Percentiles rank a stretch among this genome's conserved stretches.
These are phyloP conservation scores for Kryphioiulus occultus DNA, from an alignment of 2,888 invertebrate species.

Conservation along the genomic window DNA sequence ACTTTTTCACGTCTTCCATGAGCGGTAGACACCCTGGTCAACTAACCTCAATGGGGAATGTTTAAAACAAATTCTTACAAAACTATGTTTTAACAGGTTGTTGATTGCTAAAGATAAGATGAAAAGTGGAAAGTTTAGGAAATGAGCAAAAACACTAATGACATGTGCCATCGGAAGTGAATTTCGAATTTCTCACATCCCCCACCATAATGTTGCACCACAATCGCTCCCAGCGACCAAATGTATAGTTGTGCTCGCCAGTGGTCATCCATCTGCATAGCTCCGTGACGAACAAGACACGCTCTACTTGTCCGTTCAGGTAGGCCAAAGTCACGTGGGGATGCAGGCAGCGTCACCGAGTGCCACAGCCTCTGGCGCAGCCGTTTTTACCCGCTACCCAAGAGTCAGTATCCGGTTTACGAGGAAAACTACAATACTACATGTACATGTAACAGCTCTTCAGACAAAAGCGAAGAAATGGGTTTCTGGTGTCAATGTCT, in stretches of 20 bases:
- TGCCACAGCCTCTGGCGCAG: neutral
- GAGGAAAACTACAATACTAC: too few species aligned
- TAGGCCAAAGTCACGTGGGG: neutral
- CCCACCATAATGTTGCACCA: too few species aligned
- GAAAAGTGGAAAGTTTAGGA: too few species aligned
- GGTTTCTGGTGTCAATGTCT: conserved; percentile 23
- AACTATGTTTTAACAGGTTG: too few species aligned
- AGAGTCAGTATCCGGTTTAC: neutral
- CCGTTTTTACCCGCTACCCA: neutral
- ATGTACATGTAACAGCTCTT: neutral
- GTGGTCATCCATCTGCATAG: neutral
- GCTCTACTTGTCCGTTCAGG: neutral
- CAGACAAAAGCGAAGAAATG: neutral
- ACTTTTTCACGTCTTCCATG: too few species aligned
- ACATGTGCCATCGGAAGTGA: neutral
- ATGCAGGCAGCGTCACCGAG: neutral
- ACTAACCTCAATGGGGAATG: too few species aligned
- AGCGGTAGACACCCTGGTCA: too few species aligned
- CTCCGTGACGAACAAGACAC: neutral
- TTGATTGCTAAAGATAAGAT: too few species aligned
- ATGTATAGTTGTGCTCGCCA: too few species aligned
- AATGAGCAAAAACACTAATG: too few species aligned
- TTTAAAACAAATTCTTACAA: too few species aligned
- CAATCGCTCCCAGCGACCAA: too few species aligned
- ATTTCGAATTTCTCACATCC: neutral